Evolutionary conservation across 2,888 invertebrate genomes (phyloP).

Genomic region (Neria commutata): DNA sequence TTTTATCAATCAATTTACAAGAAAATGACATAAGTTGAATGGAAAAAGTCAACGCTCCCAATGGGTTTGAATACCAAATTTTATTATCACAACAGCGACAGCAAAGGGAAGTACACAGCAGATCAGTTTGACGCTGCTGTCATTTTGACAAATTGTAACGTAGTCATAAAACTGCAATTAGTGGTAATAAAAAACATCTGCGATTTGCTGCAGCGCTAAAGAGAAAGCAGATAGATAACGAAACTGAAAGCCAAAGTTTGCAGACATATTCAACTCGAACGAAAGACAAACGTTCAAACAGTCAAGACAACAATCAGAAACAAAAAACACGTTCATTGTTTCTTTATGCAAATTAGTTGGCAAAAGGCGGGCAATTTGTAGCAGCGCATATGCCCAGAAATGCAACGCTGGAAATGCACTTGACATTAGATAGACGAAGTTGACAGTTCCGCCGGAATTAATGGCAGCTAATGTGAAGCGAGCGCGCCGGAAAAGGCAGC

Average conservation of each 20-base stretch:
- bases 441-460: conserved; percentile 32
- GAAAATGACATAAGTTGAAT: not conserved
- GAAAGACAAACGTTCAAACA: not conserved
- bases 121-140: no score
- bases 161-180: conserved; percentile 48
- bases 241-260: conserved; percentile 16
- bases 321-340: not conserved
- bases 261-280: conserved; percentile 35
- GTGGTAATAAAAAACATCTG: conserved; percentile 47
- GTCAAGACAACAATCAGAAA: not conserved
- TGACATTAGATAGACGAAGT: conserved; percentile 9
- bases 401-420: conserved; percentile 23
- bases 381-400: conserved; percentile 45
- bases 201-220: conserved; percentile 3
- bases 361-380: conserved; percentile 21
- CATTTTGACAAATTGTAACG: no score
- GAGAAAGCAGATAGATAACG: not conserved
- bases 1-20: conserved; percentile 5
- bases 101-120: not conserved
- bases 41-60: not conserved
- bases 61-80: no score
- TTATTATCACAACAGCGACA: conserved; percentile 2
- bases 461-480: conserved; percentile 34
- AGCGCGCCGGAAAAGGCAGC: not conserved
- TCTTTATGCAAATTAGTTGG: conserved; percentile 36